phyloP scores from a whole-genome alignment of 2,888 invertebrate species.

The Himalopsyche tibetana region DNA sequence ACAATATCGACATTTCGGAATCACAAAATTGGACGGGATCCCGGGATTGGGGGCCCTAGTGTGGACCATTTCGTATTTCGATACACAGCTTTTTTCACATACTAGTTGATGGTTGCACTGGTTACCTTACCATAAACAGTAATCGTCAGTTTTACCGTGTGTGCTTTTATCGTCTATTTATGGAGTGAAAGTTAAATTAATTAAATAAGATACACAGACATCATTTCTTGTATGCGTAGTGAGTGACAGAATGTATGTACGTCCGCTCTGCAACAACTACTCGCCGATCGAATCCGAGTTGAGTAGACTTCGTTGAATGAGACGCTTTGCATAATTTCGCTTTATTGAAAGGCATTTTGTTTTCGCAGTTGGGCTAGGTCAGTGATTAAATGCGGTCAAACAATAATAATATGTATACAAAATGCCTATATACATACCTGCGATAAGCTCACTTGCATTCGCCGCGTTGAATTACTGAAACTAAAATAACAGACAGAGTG shows the following conservation, averaged over 20 bases:
- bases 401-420: not conserved
- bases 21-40: no score
- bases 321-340: conserved; percentile 32
- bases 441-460: conserved; percentile 3
- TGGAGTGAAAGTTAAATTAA: no score
- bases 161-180: no score
- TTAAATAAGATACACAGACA: not conserved
- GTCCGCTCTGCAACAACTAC: not conserved
- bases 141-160: no score
- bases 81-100: no score
- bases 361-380: conserved; percentile 41
- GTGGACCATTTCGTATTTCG: no score
- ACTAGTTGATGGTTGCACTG: no score
- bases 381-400: conserved; percentile 40
- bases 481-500: no score
- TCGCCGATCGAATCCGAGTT: conserved; percentile 4
- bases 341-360: conserved; percentile 42
- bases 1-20: no score
- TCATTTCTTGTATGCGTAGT: not conserved
- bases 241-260: no score
- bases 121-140: no score
- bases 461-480: not conserved
- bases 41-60: no score
- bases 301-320: conserved; percentile 29
- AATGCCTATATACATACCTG: not conserved